phyloP scores from a whole-genome alignment of 2,797 vertebrate genomes.

The Pangasius macronema region DNA sequence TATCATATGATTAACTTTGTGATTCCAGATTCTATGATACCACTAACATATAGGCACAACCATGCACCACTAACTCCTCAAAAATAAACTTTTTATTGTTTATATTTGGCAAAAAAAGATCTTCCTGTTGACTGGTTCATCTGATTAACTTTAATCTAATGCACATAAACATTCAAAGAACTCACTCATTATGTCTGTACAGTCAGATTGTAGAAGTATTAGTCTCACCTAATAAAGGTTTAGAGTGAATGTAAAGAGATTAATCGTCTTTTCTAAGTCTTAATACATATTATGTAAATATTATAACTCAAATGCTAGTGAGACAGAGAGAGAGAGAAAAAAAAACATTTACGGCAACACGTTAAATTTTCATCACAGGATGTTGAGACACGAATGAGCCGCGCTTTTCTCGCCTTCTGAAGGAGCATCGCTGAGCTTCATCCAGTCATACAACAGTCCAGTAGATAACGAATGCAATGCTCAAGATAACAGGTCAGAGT shows the following conservation, averaged over 20 bases:
- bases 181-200: background rate
- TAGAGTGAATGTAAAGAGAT: background rate
- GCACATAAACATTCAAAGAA: background rate
- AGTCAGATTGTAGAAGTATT: background rate
- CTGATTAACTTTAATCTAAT: background rate
- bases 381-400: conserved; percentile 40
- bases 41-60: background rate
- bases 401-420: conserved; percentile 19
- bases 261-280: conserved; percentile 14
- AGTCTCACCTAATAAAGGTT: background rate
- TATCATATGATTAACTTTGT: background rate
- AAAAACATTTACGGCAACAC: conserved; percentile 43
- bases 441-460: conserved; percentile 19
- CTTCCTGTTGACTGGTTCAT: background rate
- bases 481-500: conserved; percentile 25
- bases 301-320: background rate
- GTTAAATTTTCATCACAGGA: conserved; percentile 53
- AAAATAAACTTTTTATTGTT: background rate
- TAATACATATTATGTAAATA: conserved; percentile 34
- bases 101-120: background rate
- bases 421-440: background rate
- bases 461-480: conserved; percentile 1
- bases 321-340: conserved; percentile 9
- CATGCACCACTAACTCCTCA: background rate
- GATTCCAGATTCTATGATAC: background rate